Evolutionary conservation across 1,140 invertebrate genomes (phyloP).

Genomic region (Brachionus paranguensis): DNA sequence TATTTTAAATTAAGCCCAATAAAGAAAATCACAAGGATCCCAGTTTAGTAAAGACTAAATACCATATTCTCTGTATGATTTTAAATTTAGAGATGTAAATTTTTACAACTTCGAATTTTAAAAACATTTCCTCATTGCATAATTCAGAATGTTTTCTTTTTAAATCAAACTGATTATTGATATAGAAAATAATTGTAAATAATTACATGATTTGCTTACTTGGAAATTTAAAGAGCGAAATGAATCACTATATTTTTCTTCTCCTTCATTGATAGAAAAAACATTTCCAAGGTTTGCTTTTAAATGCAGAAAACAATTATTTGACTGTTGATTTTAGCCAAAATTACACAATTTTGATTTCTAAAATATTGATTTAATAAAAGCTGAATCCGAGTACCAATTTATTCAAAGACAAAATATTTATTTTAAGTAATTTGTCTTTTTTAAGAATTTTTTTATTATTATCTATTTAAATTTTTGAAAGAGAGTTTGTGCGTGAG

Average conservation of each 20-base stretch:
- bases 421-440: background rate
- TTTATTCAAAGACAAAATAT: background rate
- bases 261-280: background rate
- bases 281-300: background rate
- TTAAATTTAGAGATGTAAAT: background rate
- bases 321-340: background rate
- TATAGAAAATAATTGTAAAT: background rate
- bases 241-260: background rate
- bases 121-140: background rate
- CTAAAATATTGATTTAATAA: conserved; percentile 25
- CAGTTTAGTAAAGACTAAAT: background rate
- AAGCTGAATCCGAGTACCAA: background rate
- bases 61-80: background rate
- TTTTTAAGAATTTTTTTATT: background rate
- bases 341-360: background rate
- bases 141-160: background rate
- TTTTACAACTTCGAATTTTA: background rate
- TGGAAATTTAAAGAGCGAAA: background rate
- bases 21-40: background rate
- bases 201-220: background rate
- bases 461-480: background rate
- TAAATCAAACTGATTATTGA: background rate
- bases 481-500: background rate
- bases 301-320: background rate
- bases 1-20: background rate